Evolutionary conservation across 1,140 invertebrate species (phyloP).

Genomic region (Procambarus virginalis): DNA sequence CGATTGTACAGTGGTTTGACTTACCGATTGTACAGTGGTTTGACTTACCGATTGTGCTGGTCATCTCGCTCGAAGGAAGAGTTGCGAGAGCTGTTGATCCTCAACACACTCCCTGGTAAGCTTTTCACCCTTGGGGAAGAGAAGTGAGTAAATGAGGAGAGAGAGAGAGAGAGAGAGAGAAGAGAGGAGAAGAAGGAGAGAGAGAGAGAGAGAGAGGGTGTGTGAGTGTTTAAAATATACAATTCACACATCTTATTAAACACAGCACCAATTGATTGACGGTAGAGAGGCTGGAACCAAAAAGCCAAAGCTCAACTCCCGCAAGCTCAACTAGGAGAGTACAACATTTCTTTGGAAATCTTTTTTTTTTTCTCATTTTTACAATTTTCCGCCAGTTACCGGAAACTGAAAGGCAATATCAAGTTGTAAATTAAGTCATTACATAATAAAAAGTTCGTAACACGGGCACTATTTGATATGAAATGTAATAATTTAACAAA

Average conservation of each 20-base stretch:
- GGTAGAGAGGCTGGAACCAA: neutral
- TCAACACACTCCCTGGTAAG: slow-evolving; percentile 59
- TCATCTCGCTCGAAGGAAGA: slow-evolving; percentile 66
- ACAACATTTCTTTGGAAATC: too few relatives aligned
- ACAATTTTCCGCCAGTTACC: too few relatives aligned
- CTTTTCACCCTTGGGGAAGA: slow-evolving; percentile 55
- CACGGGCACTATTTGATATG: too few relatives aligned
- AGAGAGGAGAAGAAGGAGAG: neutral
- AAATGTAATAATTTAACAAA: too few relatives aligned
- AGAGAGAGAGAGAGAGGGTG: neutral
- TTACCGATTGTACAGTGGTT: neutral
- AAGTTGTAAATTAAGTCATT: too few relatives aligned
- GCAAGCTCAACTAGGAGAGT: too few relatives aligned
- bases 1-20: slow-evolving; percentile 14
- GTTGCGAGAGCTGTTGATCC: slow-evolving; percentile 63
- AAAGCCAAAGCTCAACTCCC: neutral
- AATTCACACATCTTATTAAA: too few relatives aligned
- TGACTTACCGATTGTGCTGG: slow-evolving; percentile 41
- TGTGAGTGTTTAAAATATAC: neutral
- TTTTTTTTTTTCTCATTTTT: too few relatives aligned
- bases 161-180: neutral
- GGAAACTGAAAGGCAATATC: too few relatives aligned
- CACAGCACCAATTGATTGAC: too few relatives aligned
- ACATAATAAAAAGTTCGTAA: too few relatives aligned
- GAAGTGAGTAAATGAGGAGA: neutral